Percentiles rank a stretch among this genome's conserved stretches.
Conservation (phyloP, 2,113 vertebrate genomes). For the Indicator indicator region DNA sequence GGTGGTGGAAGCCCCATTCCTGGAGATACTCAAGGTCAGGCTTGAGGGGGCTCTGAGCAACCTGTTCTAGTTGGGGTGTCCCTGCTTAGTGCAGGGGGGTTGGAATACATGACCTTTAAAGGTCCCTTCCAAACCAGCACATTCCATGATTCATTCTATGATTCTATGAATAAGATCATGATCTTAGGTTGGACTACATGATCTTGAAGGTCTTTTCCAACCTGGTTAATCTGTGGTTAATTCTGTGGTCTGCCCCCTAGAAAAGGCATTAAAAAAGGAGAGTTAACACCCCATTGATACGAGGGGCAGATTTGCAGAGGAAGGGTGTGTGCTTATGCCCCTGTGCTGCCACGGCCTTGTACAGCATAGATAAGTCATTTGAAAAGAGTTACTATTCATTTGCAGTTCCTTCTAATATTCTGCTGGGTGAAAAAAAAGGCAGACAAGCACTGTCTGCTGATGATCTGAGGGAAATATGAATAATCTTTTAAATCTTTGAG, state of each 20-base stretch:
- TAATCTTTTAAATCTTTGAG: background rate
- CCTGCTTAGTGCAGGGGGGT: too few species aligned
- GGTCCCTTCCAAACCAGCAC: too few species aligned
- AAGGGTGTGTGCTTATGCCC: background rate
- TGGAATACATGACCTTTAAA: too few species aligned
- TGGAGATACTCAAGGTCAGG: too few species aligned
- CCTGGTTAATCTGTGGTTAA: too few species aligned
- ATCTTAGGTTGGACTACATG: too few species aligned
- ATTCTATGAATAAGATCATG: too few species aligned
- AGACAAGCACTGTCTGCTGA: background rate
- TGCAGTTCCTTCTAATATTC: background rate
- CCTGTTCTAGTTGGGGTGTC: too few species aligned
- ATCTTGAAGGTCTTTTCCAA: too few species aligned
- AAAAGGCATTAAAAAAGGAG: background rate
- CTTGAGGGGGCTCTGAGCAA: too few species aligned
- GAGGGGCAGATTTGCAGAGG: background rate
- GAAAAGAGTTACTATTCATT: background rate
- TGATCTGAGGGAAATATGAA: background rate
- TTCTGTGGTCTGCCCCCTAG: background rate
- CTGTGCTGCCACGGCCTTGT: background rate
- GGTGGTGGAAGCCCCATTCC: too few species aligned
- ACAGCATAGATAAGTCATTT: background rate
- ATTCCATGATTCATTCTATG: too few species aligned
- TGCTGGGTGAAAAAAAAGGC: background rate
- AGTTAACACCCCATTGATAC: background rate